These are phyloP conservation scores for Cheilosia impressa DNA, from an alignment of 2,888 invertebrate genomes.

Conservation along the genomic window DNA sequence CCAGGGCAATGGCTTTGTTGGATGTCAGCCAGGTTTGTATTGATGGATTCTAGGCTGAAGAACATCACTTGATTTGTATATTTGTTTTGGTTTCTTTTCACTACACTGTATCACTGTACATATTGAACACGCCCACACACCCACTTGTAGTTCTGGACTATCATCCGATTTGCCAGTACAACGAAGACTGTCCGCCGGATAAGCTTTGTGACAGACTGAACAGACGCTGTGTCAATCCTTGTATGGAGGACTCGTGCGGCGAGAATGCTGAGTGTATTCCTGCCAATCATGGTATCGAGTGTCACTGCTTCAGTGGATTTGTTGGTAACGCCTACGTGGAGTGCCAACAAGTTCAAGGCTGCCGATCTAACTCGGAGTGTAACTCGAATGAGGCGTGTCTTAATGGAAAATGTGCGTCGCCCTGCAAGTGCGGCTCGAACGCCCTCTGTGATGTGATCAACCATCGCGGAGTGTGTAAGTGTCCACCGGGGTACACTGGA, in stretches of 20 bases:
- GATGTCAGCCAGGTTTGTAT: conserved; percentile 90
- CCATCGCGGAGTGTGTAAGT: conserved; percentile 92
- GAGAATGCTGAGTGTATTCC: conserved; percentile 92
- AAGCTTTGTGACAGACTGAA: conserved; percentile 93
- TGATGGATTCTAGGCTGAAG: conserved; percentile 68
- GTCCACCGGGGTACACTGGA: conserved; percentile 91
- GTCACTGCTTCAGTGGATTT: conserved; percentile 89
- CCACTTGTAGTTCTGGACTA: conserved; percentile 83
- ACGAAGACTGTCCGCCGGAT: conserved; percentile 95
- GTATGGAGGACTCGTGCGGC: conserved; percentile 91
- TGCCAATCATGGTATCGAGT: conserved; percentile 90
- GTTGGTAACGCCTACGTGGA: conserved; percentile 91
- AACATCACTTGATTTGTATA: conserved; percentile 38
- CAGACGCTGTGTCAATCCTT: conserved; percentile 92
- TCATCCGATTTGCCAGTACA: conserved; percentile 91
- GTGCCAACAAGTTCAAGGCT: conserved; percentile 88
- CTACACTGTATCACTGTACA: conserved; percentile 80
- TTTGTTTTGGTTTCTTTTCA: conserved; percentile 47
- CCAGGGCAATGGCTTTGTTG: conserved; percentile 93
- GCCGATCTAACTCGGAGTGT: conserved; percentile 89
- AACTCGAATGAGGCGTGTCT: conserved; percentile 90
- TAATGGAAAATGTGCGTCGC: conserved; percentile 90
- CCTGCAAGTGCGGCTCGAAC: conserved; percentile 91
- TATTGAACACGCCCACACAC: conserved; percentile 41
- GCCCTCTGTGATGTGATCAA: conserved; percentile 92